Base-by-base conservation (phyloP, 2,113 vertebrate genomes). In the Tor tambroides region DNA sequence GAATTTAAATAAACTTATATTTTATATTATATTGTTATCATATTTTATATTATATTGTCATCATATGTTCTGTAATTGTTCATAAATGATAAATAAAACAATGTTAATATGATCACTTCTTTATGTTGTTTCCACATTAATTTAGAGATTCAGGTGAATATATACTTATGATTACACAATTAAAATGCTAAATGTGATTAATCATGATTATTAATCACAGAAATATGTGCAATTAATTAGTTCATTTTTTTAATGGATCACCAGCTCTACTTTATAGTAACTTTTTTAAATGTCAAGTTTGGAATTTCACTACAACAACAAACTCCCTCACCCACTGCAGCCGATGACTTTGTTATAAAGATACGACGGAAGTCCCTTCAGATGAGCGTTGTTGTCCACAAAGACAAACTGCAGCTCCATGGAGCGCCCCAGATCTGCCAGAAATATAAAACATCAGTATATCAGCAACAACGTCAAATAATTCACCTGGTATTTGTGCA, bases 281-380 rank as follows among this genome's bases (percentile, higher is more conserved):
- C 38, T 1, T 71, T 19, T 71, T 4, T 32, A 69, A 49, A 49
- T 1, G 14, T 15, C 46, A 30, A 72, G 19, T 23, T 41, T 38
- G 10, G 10, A 72, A 11, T 41, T n/a, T 38, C 17, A 3, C 38
- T 23, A 38, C 21, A 23, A 12, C 35, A 21, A 19, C 23, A n/a
- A 41, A 23, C 4, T n/a, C 19, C 69, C 88, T 93, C 93, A 95
- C 97, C 98, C 97, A 89, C 94, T 98, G 92, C 97, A 99, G 88
- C 98, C 97, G 81, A 99, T 96, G 90, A 99, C 98, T 94, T 99
- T 99, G 90, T 98, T 98, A 86, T 99, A 99, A 63, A 99, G 93
- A 35, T 96, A 99, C 7, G 98, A 99, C 0, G 98, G 98, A 54
- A 99, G 94, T 76, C 97, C 97, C 89, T 96, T 97, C 51, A 99